Conservation (phyloP, 2,888 invertebrate genomes). For the Leptodirus hochenwartii region DNA sequence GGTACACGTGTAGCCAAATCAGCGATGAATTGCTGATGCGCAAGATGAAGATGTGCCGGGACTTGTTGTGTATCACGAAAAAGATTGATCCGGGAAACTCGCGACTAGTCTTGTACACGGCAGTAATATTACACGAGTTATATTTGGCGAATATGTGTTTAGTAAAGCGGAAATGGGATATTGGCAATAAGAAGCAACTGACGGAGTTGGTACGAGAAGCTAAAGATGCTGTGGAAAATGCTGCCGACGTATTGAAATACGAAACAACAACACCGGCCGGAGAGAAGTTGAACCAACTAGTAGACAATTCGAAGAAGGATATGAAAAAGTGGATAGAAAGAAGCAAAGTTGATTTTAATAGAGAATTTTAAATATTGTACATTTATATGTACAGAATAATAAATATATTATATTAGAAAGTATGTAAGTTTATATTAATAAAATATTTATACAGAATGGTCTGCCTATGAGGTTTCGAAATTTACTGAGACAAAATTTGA, state of each 20-base stretch:
- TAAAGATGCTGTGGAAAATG: constrained; percentile 27
- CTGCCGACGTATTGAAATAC: constrained; percentile 30
- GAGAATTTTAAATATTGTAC: constrained; percentile 7
- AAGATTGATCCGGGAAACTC: constrained; percentile 56
- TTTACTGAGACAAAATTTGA: too few species aligned
- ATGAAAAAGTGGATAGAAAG: constrained; percentile 31
- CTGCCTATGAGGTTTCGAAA: too few species aligned
- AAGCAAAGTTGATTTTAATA: constrained; percentile 21
- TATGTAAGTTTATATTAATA: too few species aligned
- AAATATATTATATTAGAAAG: too few species aligned
- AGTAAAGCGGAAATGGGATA: constrained; percentile 26
- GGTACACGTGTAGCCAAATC: constrained; percentile 33
- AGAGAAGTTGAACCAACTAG: constrained; percentile 31
- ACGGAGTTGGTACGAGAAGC: constrained; percentile 29
- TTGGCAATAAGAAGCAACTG: constrained; percentile 27
- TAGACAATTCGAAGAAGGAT: constrained; percentile 30
- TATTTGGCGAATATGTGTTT: constrained; percentile 36
- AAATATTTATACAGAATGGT: too few species aligned
- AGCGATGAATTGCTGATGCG: constrained; percentile 39
- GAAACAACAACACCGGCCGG: constrained; percentile 36
- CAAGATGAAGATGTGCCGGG: constrained; percentile 49
- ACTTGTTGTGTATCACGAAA: constrained; percentile 41
- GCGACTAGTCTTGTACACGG: constrained; percentile 50
- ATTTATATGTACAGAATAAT: too few species aligned
- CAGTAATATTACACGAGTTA: constrained; percentile 60